phyloP scores from a whole-genome alignment of 2,888 invertebrate species.

The Pyrgus malvae region DNA sequence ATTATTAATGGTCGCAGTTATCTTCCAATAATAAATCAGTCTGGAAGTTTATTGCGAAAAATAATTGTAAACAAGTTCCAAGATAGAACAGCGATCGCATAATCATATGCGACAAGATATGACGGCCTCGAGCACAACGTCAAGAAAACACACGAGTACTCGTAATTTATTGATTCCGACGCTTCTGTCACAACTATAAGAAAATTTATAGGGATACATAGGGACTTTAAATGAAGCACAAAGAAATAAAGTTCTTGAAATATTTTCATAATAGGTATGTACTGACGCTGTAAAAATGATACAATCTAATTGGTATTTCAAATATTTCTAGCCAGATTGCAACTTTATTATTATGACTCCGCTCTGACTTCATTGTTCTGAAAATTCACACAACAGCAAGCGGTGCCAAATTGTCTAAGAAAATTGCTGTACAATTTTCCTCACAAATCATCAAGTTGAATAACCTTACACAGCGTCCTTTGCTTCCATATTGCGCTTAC shows the following conservation, averaged over 20 bases:
- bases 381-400: constrained; percentile 4
- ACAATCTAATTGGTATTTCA: too few relatives aligned
- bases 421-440: constrained; percentile 50
- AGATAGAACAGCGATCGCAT: constrained; percentile 2
- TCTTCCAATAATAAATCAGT: constrained; percentile 11
- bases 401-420: constrained; percentile 18
- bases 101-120: constrained; percentile 8
- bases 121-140: background rate
- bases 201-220: background rate
- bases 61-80: constrained; percentile 13
- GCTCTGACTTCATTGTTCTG: constrained; percentile 11
- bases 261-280: too few relatives aligned
- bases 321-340: background rate
- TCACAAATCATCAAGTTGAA: constrained; percentile 61
- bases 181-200: background rate
- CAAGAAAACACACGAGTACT: too few relatives aligned
- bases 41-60: constrained; percentile 15
- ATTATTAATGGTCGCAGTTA: constrained; percentile 5
- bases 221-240: too few relatives aligned
- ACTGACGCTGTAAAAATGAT: too few relatives aligned
- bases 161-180: background rate
- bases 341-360: background rate
- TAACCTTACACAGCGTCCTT: constrained; percentile 56
- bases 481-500: constrained; percentile 44
- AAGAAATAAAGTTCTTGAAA: too few relatives aligned